Percentiles rank a stretch among this genome's conserved stretches.
phyloP scores from a whole-genome alignment of 2,113 vertebrate species.

The Orycteropus afer region DNA sequence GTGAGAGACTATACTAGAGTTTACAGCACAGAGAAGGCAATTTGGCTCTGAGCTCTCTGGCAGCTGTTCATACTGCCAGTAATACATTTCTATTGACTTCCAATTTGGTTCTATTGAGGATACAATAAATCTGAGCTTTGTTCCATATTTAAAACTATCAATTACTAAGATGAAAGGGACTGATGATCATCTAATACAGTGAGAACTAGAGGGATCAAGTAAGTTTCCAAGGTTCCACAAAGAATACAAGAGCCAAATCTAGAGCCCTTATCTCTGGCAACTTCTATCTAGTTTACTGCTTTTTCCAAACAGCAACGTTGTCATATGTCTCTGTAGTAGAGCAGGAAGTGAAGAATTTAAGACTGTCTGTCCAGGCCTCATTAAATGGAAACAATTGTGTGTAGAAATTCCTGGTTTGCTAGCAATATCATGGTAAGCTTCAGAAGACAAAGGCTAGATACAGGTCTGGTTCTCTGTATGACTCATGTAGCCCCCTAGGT shows the following conservation, averaged over 20 bases:
- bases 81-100: slow-evolving; percentile 31
- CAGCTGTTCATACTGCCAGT: not conserved
- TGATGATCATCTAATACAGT: not conserved
- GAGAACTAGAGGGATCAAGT: not conserved
- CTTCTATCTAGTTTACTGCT: not conserved
- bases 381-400: not conserved
- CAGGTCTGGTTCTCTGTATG: not conserved
- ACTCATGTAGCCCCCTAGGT: not conserved
- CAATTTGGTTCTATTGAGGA: not conserved
- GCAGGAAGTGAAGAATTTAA: not conserved
- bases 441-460: not conserved
- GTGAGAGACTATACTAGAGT: not conserved
- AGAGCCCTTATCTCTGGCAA: not conserved
- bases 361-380: not conserved
- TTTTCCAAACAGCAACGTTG: not conserved
- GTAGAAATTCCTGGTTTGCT: not conserved
- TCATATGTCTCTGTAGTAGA: too few species aligned
- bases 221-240: slow-evolving; percentile 20
- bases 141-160: not conserved
- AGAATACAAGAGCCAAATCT: not conserved
- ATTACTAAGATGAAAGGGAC: not conserved
- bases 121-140: not conserved
- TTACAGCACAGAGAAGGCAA: not conserved
- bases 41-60: not conserved
- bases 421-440: not conserved